phyloP scores from a whole-genome alignment of 2,797 vertebrate species.

The Intellagama lesueurii region DNA sequence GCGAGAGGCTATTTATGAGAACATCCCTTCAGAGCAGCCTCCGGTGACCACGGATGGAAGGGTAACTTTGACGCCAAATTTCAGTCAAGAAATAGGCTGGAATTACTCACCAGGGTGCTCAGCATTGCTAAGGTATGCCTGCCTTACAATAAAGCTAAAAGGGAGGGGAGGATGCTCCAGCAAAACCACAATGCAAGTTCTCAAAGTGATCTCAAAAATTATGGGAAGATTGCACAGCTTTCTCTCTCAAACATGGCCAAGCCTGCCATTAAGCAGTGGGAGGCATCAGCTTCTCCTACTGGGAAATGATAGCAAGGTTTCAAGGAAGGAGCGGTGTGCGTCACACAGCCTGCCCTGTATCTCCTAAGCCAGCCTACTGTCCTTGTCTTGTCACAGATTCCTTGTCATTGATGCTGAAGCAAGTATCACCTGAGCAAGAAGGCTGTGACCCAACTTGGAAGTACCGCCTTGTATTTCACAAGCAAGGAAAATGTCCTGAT shows the following conservation, averaged over 20 bases:
- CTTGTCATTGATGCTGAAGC: too few species aligned
- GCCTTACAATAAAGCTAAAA: not conserved
- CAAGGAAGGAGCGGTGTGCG: not conserved
- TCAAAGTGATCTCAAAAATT: not conserved
- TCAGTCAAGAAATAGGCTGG: conserved; percentile 3
- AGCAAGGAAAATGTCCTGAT: too few species aligned
- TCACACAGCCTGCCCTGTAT: not conserved
- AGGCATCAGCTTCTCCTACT: not conserved
- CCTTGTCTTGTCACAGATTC: too few species aligned
- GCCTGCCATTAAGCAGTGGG: not conserved
- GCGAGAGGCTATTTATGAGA: conserved; percentile 11
- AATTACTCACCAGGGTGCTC: not conserved
- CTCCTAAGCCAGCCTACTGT: not conserved
- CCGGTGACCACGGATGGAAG: conserved; percentile 37
- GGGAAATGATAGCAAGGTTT: not conserved
- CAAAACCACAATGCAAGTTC: not conserved
- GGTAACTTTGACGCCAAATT: conserved; percentile 16
- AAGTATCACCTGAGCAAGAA: too few species aligned
- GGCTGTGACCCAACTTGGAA: too few species aligned
- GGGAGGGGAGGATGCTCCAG: not conserved
- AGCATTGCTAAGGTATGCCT: not conserved
- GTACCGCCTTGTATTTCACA: too few species aligned
- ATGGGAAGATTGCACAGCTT: not conserved
- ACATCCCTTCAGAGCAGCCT: not conserved
- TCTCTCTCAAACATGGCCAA: not conserved